Evolutionary conservation across 1,140 invertebrate species (phyloP), one percentile per base, ranked within the genome.

Genomic region (Cheumatopsyche charites): DNA sequence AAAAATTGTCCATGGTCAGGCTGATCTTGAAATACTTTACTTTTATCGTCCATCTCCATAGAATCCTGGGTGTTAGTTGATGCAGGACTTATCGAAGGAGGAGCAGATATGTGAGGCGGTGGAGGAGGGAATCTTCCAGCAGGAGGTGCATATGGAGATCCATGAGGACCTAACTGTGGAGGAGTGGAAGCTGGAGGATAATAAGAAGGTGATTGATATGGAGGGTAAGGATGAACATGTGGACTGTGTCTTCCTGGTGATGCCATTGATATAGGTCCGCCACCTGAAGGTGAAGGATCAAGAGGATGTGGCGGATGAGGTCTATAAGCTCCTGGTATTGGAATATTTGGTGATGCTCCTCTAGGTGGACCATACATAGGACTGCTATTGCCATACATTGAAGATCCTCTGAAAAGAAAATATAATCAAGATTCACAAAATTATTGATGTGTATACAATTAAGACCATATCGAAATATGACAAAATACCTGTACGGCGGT

Each of bases 281-380:
- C 85, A 4, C 85, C 85, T 0, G 85, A 85, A 0, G 85, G 85
- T 3, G 85, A 85, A 0, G 85, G 84, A 63, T 86, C 86, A 80
- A 86, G 81, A 0, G 83, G 84, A 73, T 85, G 84, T 41, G 74
- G 72, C 13, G 82, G 84, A 0, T 82, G 77, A 0, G 81, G 82
- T 45, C 83, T 83, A 76, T 86, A 86, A 75, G 84, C 79, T 55
- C 73, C 49, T 15, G 67, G 26, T 17, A 68, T 43, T 15, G 66
- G 58, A 25, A 73, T 41, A 45, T 63, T 29, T 4, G 68, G 73
- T 11, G 77, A 74, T 3, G 70, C 63, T 12, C 55, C 55, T 15
- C 73, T 66, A n/a, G 75, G 73, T 11, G 72, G 73, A 47, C 74
- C 75, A 23, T 76, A 76, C 45, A 76, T 65, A 5, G 70, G 70